A percentile compares a stretch with the other conserved stretches of the same genome.
Evolutionary conservation across 1,140 invertebrate species (phyloP).

Genomic region (Camponotus vicinus): DNA sequence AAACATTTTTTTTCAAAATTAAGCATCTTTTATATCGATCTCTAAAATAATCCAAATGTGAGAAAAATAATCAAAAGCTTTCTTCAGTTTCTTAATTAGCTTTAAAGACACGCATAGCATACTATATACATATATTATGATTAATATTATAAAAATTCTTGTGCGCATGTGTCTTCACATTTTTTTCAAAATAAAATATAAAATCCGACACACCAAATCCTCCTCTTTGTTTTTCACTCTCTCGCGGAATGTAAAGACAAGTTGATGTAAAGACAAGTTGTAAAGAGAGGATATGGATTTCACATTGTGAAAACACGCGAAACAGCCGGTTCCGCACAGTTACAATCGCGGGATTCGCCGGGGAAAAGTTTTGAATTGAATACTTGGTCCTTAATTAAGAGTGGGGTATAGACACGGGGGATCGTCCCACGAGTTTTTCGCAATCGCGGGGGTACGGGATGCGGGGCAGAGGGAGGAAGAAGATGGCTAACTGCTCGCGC

Average conservation of each 20-base stretch:
- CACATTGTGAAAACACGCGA: not conserved
- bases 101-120: not conserved
- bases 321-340: not conserved
- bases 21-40: not conserved
- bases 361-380: constrained; percentile 50
- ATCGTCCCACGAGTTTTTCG: constrained; percentile 46
- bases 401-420: not conserved
- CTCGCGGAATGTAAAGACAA: too few relatives aligned
- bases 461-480: too few relatives aligned
- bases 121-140: not conserved
- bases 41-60: not conserved
- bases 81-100: not conserved
- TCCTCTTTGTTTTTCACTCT: not conserved
- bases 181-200: not conserved
- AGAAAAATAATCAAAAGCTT: not conserved
- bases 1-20: not conserved
- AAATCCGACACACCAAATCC: not conserved
- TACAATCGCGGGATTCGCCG: constrained; percentile 37
- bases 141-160: not conserved
- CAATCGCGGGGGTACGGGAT: not conserved
- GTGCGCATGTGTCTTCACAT: too few relatives aligned
- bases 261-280: too few relatives aligned
- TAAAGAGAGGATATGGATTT: not conserved
- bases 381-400: constrained; percentile 51
- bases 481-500: not conserved